Percentiles rank a stretch among this genome's conserved stretches.
phyloP scores from a whole-genome alignment of 2,113 vertebrate species.

The Galeopterus variegatus region DNA sequence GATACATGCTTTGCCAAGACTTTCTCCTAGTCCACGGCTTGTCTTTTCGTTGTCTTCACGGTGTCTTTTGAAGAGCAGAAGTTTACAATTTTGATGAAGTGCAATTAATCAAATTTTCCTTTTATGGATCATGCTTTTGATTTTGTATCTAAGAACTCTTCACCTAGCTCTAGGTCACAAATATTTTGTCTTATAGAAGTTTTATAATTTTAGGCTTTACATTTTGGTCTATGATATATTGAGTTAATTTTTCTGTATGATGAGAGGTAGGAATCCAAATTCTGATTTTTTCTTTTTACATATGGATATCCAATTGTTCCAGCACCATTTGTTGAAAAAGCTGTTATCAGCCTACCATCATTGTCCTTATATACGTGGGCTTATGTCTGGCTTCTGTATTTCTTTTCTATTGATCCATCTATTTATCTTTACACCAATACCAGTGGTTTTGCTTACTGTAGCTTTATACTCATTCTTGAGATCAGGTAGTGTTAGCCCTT shows the following conservation, averaged over 20 bases:
- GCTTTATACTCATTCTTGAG: constrained; percentile 44
- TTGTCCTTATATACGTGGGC: background rate
- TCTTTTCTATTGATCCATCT: constrained; percentile 24
- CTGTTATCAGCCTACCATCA: background rate
- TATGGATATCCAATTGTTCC: background rate
- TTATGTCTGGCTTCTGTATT: constrained; percentile 57
- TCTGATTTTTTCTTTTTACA: constrained; percentile 15
- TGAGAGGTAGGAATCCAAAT: background rate
- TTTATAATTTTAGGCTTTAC: constrained; percentile 44
- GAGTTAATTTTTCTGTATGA: constrained; percentile 59
- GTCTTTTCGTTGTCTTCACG: constrained; percentile 51
- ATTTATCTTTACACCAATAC: constrained; percentile 3
- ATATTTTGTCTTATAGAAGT: constrained; percentile 61
- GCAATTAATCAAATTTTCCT: constrained; percentile 36
- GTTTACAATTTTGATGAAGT: constrained; percentile 22
- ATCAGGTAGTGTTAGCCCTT: background rate
- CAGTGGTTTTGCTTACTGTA: constrained; percentile 43
- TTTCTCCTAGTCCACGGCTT: constrained; percentile 1
- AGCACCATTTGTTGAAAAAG: constrained; percentile 45
- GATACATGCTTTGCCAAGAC: constrained; percentile 23
- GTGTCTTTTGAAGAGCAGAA: constrained; percentile 9
- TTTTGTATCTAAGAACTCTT: constrained; percentile 37
- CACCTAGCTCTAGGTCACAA: background rate
- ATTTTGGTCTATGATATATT: constrained; percentile 67
- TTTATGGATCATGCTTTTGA: constrained; percentile 47